Conservation (phyloP, 2,797 vertebrate genomes). For the Poecilia picta region DNA sequence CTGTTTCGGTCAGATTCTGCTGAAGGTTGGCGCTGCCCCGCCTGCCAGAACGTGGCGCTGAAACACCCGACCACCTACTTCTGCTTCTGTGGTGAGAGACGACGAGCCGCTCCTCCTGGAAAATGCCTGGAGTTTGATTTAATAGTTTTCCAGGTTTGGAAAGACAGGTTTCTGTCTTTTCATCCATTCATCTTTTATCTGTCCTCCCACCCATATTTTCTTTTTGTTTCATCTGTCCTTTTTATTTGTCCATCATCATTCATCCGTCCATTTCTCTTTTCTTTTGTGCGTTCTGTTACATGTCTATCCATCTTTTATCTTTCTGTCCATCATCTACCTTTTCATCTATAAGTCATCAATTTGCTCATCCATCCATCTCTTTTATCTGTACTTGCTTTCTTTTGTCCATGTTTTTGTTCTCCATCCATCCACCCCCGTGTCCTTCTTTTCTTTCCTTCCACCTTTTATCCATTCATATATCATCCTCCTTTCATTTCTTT, state of each 20-base stretch:
- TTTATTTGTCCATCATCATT: too few relatives aligned
- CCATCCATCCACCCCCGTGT: too few relatives aligned
- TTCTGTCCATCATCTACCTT: background rate
- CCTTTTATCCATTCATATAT: background rate
- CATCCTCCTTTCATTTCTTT: background rate
- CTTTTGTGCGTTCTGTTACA: background rate
- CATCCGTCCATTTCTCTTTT: background rate
- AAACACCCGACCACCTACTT: constrained; percentile 89
- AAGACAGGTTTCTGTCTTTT: background rate
- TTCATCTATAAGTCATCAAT: background rate
- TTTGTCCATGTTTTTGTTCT: too few relatives aligned
- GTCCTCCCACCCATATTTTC: background rate
- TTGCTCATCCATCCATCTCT: too few relatives aligned
- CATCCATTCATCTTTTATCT: background rate
- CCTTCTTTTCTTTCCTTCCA: too few relatives aligned
- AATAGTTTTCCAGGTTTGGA: background rate
- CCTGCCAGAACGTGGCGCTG: constrained; percentile 92
- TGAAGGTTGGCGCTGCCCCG: constrained; percentile 96
- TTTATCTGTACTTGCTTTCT: too few relatives aligned
- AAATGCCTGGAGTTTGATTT: background rate
- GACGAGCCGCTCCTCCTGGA: background rate
- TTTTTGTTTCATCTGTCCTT: background rate
- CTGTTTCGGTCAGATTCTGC: constrained; percentile 81
- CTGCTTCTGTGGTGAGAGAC: constrained; percentile 95
- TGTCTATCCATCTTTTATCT: background rate